Base-by-base conservation (phyloP, 2,888 invertebrate genomes). In the Thymelicus lineola region DNA sequence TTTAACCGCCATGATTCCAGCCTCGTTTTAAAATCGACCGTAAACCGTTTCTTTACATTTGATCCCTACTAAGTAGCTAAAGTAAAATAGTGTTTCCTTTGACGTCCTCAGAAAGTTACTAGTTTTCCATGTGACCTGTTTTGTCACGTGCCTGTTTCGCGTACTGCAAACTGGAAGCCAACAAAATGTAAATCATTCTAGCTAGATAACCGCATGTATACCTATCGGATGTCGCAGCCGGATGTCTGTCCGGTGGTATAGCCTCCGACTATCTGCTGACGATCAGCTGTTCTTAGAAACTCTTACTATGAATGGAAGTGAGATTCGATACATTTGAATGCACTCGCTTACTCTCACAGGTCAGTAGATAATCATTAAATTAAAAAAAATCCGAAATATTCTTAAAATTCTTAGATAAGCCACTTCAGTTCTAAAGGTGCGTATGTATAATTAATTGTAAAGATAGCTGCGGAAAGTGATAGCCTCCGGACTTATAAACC, bases 161-260 rank as follows among this genome's bases (percentile, higher is more conserved):
- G 9, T 20, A 20, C 48, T 53, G n/a, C 53, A 7, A 20, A 53
- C 20, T 20, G 12, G 20, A 53, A 20, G 53, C 20, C 17, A 53
- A 20, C 20, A 20, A 12, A 20, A 55, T 50, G 42, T 38, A 17
- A 64, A 36, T 38, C 20, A 53, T 53, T 20, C 12, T 7, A 5
- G 9, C 20, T 20, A 53, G 20, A 53, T 17, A 20, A 17, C 3
- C 38, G 63, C 7, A 12, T 12, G 42, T 55, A 55, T 55, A 17
- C 55, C 55, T 55, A 35, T 66, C 66, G 46, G 66, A 58, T 66
- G 58, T 58, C 66, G 48, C 42, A 15, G 48, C 58, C 66, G 66
- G 66, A 66, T 36, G 66, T 58, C 58, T 58, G 58, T 66, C 66
- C 58, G 58, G 66, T 48, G 45, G 15, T 36, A n/a, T n/a, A n/a